These are phyloP conservation scores for Girardinus metallicus DNA, from an alignment of 2,797 vertebrate species.

Conservation along the genomic window DNA sequence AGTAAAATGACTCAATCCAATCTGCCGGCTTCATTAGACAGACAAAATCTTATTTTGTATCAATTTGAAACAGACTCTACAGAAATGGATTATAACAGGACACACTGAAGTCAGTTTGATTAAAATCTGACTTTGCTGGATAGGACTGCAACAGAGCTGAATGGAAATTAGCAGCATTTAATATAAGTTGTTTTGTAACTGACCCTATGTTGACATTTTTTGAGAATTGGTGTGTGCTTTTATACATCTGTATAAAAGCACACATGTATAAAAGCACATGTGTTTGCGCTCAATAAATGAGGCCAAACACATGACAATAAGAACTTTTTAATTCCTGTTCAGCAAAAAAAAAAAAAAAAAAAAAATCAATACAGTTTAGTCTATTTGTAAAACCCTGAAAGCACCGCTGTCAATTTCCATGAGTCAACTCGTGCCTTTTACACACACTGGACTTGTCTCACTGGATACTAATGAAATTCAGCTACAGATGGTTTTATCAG, in stretches of 20 bases:
- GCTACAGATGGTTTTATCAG: neutral
- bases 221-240: neutral
- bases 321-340: too few relatives aligned
- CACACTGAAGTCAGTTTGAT: too few relatives aligned
- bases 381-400: neutral
- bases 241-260: too few relatives aligned
- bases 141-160: neutral
- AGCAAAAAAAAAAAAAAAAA: too few relatives aligned
- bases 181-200: neutral
- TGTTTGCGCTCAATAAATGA: too few relatives aligned
- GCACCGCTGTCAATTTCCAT: neutral
- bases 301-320: too few relatives aligned
- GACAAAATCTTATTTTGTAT: neutral
- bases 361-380: too few relatives aligned
- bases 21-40: neutral
- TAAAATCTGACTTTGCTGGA: too few relatives aligned
- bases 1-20: conserved; percentile 9
- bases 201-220: neutral
- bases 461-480: neutral
- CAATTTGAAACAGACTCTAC: neutral
- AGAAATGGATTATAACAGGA: neutral
- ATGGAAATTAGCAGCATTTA: neutral
- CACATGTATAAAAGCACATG: too few relatives aligned
- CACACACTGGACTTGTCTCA: neutral
- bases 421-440: neutral